phyloP scores from a whole-genome alignment of 2,888 invertebrate species.

The Stictocephala bisonia region DNA sequence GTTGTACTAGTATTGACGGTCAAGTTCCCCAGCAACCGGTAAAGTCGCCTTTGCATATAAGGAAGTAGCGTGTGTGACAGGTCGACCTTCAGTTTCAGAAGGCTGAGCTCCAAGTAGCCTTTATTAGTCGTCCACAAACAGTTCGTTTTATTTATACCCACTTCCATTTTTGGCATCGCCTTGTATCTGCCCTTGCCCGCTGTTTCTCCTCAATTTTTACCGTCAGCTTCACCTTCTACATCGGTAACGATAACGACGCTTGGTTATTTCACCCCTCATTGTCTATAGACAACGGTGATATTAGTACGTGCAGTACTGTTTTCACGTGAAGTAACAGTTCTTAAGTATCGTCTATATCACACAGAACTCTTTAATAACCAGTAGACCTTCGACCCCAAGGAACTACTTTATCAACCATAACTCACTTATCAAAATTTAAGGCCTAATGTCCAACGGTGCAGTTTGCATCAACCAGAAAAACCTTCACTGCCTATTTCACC shows the following conservation, averaged over 20 bases:
- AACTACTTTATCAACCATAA: too few species aligned
- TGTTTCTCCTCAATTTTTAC: background rate
- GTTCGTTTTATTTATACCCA: slow-evolving; percentile 23
- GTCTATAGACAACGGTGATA: background rate
- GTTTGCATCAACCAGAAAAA: too few species aligned
- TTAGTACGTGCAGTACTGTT: background rate
- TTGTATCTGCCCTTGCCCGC: slow-evolving; percentile 15
- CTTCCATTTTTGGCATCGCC: slow-evolving; percentile 28
- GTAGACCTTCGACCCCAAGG: background rate
- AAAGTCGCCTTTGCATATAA: slow-evolving; percentile 10
- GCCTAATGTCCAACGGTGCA: too few species aligned
- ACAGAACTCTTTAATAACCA: background rate
- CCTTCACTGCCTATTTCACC: too few species aligned
- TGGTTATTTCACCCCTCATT: background rate
- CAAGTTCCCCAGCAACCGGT: too few species aligned
- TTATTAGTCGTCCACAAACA: slow-evolving; percentile 15
- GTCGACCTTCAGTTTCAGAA: slow-evolving; percentile 17
- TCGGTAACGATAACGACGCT: background rate
- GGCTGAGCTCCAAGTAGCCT: background rate
- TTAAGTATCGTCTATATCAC: background rate
- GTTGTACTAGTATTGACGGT: too few species aligned
- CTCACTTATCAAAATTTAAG: too few species aligned
- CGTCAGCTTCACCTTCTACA: too few species aligned
- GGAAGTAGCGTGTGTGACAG: slow-evolving; percentile 6
- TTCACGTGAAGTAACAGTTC: background rate